A percentile compares a stretch with the other conserved stretches of the same genome.
These are phyloP conservation scores for Heliangelus exortis DNA, from an alignment of 2,797 vertebrate genomes.

Conservation along the genomic window DNA sequence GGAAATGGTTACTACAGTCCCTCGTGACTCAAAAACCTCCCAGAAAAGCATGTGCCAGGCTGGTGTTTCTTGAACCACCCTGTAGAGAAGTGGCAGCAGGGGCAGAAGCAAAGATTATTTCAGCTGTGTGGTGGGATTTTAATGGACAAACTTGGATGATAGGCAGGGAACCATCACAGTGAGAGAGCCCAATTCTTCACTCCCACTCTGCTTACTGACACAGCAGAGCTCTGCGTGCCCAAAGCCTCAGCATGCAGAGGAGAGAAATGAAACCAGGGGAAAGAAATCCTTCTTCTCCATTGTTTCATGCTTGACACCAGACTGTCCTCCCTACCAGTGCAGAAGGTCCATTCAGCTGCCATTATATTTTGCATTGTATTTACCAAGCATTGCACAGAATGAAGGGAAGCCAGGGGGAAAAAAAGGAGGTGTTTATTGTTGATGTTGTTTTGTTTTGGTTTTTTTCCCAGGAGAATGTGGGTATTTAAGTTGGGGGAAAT, in stretches of 20 bases:
- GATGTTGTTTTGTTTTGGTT: background rate
- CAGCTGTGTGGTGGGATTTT: background rate
- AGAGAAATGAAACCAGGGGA: background rate
- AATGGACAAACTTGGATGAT: background rate
- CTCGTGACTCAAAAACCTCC: background rate
- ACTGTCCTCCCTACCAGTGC: too few species aligned
- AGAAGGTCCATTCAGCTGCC: background rate
- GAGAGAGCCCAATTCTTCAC: background rate
- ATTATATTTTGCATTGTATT: background rate
- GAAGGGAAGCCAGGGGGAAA: fast-evolving
- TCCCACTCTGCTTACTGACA: background rate
- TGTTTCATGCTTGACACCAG: background rate
- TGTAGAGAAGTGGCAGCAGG: background rate
- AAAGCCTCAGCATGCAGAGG: background rate
- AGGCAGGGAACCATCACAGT: background rate
- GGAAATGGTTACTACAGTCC: background rate
- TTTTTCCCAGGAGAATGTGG: background rate
- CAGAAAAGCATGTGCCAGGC: background rate
- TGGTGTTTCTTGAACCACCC: background rate
- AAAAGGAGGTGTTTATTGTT: background rate
- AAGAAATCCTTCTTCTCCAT: background rate
- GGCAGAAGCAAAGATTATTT: background rate
- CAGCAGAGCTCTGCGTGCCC: background rate
- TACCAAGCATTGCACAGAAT: background rate
- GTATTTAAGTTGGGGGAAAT: background rate